These are phyloP conservation scores for Sorex araneus DNA, from an alignment of 2,113 vertebrate genomes.

Conservation along the genomic window DNA sequence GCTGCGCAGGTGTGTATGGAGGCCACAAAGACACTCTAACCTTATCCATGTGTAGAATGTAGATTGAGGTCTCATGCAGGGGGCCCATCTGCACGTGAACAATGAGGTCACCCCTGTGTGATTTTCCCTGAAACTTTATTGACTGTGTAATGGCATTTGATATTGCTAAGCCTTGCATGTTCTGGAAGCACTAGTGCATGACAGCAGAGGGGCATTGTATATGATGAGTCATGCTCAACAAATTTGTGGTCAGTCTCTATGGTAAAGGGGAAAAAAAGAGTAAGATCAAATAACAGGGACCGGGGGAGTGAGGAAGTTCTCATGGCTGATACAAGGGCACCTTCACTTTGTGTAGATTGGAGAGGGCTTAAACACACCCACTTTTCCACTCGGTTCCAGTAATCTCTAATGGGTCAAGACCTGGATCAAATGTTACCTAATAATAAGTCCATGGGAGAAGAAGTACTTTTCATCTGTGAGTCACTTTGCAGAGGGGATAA, in stretches of 20 bases:
- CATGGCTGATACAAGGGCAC: not conserved
- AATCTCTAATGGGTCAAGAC: slow-evolving; percentile 31
- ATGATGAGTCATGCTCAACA: slow-evolving; percentile 71
- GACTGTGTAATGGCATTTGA: slow-evolving; percentile 42
- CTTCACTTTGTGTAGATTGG: not conserved
- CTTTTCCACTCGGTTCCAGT: slow-evolving; percentile 30
- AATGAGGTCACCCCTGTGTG: slow-evolving; percentile 50
- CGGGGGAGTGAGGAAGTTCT: not conserved
- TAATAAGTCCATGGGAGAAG: slow-evolving; percentile 37
- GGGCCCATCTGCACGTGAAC: not conserved
- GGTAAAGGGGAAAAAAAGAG: not conserved
- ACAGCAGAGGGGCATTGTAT: slow-evolving; percentile 40
- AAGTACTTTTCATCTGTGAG: slow-evolving; percentile 48
- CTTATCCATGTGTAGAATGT: not conserved
- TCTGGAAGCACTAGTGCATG: not conserved
- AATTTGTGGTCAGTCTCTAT: slow-evolving; percentile 37
- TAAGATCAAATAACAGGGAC: slow-evolving; percentile 59
- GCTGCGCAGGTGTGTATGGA: not conserved
- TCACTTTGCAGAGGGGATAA: slow-evolving; percentile 66
- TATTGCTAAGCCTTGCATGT: slow-evolving; percentile 40
- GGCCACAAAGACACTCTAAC: not conserved
- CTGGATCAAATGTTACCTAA: slow-evolving; percentile 56
- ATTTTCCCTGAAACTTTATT: slow-evolving; percentile 26
- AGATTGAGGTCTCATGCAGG: not conserved
- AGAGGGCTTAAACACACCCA: not conserved